Conservation (phyloP, 1,140 invertebrate genomes). For the Anastrepha obliqua region DNA sequence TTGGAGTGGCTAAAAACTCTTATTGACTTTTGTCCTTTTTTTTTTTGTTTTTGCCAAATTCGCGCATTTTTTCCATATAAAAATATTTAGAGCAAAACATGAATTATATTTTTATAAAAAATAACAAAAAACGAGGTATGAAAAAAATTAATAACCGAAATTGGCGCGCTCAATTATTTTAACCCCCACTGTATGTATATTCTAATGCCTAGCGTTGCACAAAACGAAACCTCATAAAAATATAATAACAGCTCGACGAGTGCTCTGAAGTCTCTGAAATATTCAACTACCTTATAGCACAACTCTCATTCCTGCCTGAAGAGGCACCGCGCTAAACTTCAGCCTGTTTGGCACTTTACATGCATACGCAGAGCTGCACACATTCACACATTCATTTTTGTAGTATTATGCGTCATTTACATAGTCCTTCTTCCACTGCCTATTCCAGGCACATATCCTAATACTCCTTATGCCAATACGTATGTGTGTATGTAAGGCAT, state of each 20-base stretch:
- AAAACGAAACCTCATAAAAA: constrained; percentile 4
- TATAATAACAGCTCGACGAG: constrained; percentile 35
- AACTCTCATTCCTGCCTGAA: too few relatives aligned
- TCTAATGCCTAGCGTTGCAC: neutral
- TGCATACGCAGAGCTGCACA: neutral
- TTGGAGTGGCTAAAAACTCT: too few relatives aligned
- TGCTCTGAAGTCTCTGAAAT: neutral
- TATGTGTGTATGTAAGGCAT: neutral
- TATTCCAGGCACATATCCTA: neutral
- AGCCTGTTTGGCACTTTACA: neutral
- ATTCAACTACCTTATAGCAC: constrained; percentile 9
- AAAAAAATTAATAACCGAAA: too few relatives aligned
- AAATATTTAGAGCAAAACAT: too few relatives aligned
- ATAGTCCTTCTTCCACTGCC: neutral
- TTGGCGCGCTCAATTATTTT: too few relatives aligned
- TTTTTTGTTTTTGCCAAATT: too few relatives aligned
- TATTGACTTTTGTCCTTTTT: too few relatives aligned
- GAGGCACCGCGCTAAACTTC: neutral
- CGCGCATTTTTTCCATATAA: too few relatives aligned
- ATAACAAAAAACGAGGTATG: too few relatives aligned
- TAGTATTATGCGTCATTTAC: neutral
- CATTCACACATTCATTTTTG: too few relatives aligned
- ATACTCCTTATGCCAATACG: neutral
- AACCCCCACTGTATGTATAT: neutral
- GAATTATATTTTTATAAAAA: too few relatives aligned